phyloP scores from a whole-genome alignment of 2,888 invertebrate species.

The Furcula furcula region DNA sequence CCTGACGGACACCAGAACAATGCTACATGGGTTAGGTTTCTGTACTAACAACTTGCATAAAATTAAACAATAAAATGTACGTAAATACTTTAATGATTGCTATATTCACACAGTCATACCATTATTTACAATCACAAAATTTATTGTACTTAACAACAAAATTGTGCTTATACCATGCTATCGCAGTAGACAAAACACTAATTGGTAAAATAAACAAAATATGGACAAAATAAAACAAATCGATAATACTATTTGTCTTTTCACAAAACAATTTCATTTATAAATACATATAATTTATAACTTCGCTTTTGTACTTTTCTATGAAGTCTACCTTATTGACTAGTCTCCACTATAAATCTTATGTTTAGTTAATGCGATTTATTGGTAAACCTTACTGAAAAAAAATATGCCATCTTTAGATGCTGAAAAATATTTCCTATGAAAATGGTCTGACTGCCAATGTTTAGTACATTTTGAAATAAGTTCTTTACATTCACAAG shows the following conservation, averaged over 20 bases:
- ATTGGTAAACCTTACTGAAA: conserved; percentile 12
- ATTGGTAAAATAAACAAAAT: conserved; percentile 51
- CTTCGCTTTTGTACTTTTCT: conserved; percentile 58
- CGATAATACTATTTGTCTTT: conserved; percentile 40
- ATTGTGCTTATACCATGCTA: conserved; percentile 68
- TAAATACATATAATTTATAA: conserved; percentile 20
- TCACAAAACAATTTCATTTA: conserved; percentile 28
- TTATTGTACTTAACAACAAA: conserved; percentile 70
- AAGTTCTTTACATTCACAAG: conserved; percentile 29
- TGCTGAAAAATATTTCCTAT: conserved; percentile 19
- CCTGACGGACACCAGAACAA: too few species aligned
- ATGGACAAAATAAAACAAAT: conserved; percentile 46
- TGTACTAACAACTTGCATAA: too few species aligned
- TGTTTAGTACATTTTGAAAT: conserved; percentile 25
- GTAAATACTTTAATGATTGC: conserved; percentile 79
- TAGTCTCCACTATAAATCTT: conserved; percentile 40
- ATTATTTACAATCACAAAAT: conserved; percentile 75
- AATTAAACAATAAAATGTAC: conserved; percentile 49
- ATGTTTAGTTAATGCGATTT: conserved; percentile 22
- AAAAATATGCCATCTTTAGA: conserved; percentile 10
- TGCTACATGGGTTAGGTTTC: too few species aligned
- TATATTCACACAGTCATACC: conserved; percentile 77
- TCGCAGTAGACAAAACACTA: conserved; percentile 38
- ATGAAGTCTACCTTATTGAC: conserved; percentile 50
- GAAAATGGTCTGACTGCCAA: conserved; percentile 10